Conservation (phyloP, 2,888 invertebrate species). For the Drosophila cognata region DNA sequence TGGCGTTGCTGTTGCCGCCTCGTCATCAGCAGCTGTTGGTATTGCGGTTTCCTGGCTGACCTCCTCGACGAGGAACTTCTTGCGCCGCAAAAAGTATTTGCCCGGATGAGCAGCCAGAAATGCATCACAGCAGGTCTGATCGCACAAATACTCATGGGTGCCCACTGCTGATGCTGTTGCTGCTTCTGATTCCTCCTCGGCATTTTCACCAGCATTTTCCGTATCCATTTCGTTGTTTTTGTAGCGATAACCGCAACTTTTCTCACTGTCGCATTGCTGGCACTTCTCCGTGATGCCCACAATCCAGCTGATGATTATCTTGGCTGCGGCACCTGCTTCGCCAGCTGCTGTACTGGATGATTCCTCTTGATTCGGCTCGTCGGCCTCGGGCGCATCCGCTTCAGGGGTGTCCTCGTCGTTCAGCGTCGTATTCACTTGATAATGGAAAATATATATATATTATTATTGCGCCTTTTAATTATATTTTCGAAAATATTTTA, state of each 20-base stretch:
- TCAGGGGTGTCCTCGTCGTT: conserved; percentile 69
- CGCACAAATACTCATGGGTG: conserved; percentile 86
- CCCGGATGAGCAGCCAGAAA: conserved; percentile 86
- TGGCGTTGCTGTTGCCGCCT: conserved; percentile 9
- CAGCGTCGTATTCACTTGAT: conserved; percentile 51
- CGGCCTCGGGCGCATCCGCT: conserved; percentile 62
- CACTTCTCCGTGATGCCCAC: conserved; percentile 78
- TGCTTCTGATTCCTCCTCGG: conserved; percentile 14
- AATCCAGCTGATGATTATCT: conserved; percentile 83
- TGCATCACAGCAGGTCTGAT: conserved; percentile 86
- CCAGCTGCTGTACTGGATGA: conserved; percentile 72
- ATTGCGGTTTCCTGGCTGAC: conserved; percentile 54
- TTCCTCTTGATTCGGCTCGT: conserved; percentile 85
- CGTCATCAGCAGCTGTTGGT: conserved; percentile 22
- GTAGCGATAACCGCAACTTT: conserved; percentile 82
- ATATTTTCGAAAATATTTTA: not conserved
- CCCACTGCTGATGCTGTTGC: not conserved
- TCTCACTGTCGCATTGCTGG: conserved; percentile 75
- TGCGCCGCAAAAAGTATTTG: conserved; percentile 86
- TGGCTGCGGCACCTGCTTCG: conserved; percentile 80
- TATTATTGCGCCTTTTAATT: not conserved
- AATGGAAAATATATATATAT: not conserved
- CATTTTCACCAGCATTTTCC: conserved; percentile 7
- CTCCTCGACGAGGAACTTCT: conserved; percentile 86
- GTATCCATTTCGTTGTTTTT: conserved; percentile 83